These are phyloP conservation scores for Temnopleurus reevesii DNA, from an alignment of 53 echinoderm and acorn worm species.

Conservation along the genomic window DNA sequence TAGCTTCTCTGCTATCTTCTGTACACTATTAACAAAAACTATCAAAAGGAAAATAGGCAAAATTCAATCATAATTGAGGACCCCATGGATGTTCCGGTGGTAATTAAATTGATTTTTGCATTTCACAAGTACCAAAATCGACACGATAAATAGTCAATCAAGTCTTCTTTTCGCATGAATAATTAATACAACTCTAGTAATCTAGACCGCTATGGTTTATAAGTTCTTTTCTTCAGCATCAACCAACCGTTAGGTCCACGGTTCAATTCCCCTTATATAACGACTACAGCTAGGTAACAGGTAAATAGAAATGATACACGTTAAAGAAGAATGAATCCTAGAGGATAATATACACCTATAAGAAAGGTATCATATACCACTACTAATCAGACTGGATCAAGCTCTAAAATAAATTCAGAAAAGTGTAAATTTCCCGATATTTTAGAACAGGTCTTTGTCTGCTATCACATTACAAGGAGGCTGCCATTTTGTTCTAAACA, in stretches of 20 bases:
- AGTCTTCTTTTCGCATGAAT: slow-evolving; percentile 7
- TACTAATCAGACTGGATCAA: too few relatives aligned
- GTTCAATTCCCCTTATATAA: neutral
- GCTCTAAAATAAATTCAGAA: too few relatives aligned
- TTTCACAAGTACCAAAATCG: slow-evolving; percentile 25
- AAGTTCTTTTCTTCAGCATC: neutral
- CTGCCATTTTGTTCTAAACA: too few relatives aligned
- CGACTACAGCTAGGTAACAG: too few relatives aligned
- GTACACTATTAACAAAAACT: neutral
- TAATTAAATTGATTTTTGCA: slow-evolving; percentile 47
- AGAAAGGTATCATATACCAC: too few relatives aligned
- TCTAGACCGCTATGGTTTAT: neutral
- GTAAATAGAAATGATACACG: too few relatives aligned
- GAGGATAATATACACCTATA: too few relatives aligned
- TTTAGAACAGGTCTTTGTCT: too few relatives aligned
- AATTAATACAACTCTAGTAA: neutral
- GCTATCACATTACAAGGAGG: too few relatives aligned
- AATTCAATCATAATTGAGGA: neutral
- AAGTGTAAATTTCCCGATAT: too few relatives aligned
- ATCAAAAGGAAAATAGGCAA: neutral
- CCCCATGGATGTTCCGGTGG: neutral
- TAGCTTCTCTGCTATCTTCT: neutral
- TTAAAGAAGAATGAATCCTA: too few relatives aligned
- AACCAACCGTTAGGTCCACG: neutral
- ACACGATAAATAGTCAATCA: slow-evolving; percentile 20